Base-by-base conservation (phyloP, 1,140 invertebrate species). In the Homarus americanus region DNA sequence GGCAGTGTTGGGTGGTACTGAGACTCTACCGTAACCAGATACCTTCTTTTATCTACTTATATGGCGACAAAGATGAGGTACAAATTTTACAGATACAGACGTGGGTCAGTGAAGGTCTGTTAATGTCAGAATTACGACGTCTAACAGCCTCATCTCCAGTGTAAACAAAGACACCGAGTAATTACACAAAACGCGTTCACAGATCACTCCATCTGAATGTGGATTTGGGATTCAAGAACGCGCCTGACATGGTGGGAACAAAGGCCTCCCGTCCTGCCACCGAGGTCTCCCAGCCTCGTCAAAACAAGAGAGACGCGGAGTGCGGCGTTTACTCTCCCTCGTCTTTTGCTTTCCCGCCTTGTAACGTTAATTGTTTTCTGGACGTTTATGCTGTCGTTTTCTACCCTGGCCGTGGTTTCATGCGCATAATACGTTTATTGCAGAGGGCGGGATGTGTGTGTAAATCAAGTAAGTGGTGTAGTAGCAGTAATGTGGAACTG, bases 381-480 rank as follows among this genome's bases (percentile, higher is more conserved):
- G 79, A 58, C 53, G 63, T 63, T 82, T 82, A 82, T 36, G 17
- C 5, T 15, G 7, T 15, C 2, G 28, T 38, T 63, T 63, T 15
- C 49, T 4, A 28, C 41, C 28, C 41, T 53, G 63, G 1, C 17
- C 17, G 53, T 36, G 20, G 53, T 53, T n/a, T 53, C 41, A 82
- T 58, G 79, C 15, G 17, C 15, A 58, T 63, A 82, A 63, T 82
- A 80, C 49, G 44, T 36, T 58, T 63, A 63, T n/a, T 20, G 53
- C 53, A 28, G 34, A n/a, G 7, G 17, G 4, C 79, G 34, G 32
- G 63, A 12, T 82, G 79, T 82, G 63, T 24, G 24, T 82, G 53
- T 82, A 82, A 82, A 82, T 82, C 79, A 58, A 32, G 53, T 32
- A 17, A 24, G 28, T 36, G 79, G 79, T 32, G 63, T 69, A 24